phyloP scores from a whole-genome alignment of 2,113 vertebrate species.

The Emydura subglobosa region DNA sequence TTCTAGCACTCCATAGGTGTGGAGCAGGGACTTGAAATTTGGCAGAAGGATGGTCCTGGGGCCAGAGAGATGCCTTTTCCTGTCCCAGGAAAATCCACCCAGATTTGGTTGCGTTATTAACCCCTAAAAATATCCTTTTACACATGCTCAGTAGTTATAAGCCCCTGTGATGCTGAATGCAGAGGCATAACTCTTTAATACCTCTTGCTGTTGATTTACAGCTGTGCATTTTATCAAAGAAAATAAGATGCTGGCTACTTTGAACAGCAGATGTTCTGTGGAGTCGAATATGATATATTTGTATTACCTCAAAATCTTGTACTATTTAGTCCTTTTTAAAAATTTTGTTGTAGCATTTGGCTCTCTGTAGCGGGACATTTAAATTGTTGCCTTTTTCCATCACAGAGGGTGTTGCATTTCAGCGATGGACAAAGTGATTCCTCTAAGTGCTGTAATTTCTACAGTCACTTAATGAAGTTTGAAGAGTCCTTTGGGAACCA shows the following conservation, averaged over 20 bases:
- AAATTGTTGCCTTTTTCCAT: background rate
- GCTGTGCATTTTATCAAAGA: background rate
- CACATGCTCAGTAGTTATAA: background rate
- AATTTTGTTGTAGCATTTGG: background rate
- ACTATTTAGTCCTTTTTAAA: background rate
- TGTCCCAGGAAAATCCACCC: background rate
- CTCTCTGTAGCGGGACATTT: background rate
- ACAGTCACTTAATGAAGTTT: slow-evolving; percentile 27
- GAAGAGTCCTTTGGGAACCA: background rate
- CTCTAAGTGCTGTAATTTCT: slow-evolving; percentile 12
- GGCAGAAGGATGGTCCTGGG: background rate
- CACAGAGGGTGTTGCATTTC: background rate
- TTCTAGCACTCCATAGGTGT: background rate
- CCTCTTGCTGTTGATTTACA: background rate
- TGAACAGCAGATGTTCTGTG: background rate
- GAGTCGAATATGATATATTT: background rate
- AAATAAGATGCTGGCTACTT: background rate
- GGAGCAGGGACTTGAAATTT: background rate
- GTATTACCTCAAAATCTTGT: background rate
- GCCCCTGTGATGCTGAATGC: background rate
- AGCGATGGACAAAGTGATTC: fast-evolving
- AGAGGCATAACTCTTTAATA: background rate
- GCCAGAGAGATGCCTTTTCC: background rate
- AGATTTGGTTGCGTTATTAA: background rate
- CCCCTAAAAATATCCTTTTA: background rate